Evolutionary conservation across 2,797 vertebrate species (phyloP).

Genomic region (Chiroxiphia lanceolata): DNA sequence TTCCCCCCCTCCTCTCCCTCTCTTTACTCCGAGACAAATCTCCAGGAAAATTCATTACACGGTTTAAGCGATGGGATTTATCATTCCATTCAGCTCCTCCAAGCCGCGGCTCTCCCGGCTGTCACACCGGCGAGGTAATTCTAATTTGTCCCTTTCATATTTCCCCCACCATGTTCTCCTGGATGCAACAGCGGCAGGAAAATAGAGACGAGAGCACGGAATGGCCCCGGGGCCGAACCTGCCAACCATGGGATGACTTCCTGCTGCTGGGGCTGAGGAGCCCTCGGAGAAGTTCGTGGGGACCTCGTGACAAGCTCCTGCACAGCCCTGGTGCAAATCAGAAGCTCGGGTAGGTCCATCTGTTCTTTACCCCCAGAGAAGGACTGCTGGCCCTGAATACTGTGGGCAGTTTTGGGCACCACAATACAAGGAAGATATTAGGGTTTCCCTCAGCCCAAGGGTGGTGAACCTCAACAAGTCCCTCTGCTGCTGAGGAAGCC

Average conservation of each 20-base stretch:
- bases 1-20: neutral
- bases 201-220: neutral
- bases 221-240: neutral
- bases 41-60: conserved; percentile 55
- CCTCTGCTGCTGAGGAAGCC: too few relatives aligned
- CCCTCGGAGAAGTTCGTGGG: neutral
- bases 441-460: neutral
- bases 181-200: neutral
- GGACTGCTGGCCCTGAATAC: neutral
- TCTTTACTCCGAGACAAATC: conserved; percentile 39
- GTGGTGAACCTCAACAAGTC: too few relatives aligned
- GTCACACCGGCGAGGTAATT: neutral
- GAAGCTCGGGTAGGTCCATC: neutral
- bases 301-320: neutral
- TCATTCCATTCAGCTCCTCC: conserved; percentile 7
- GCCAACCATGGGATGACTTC: accelerated
- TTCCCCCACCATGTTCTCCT: conserved; percentile 2
- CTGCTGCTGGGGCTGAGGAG: neutral
- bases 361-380: neutral
- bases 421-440: neutral
- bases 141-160: conserved; percentile 50
- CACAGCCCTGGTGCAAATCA: accelerated
- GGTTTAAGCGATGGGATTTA: conserved; percentile 48
- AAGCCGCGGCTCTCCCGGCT: neutral
- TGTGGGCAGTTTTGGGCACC: neutral